Evolutionary conservation across 2,888 invertebrate species (phyloP).

Genomic region (Dasysyrphus albostriatus): DNA sequence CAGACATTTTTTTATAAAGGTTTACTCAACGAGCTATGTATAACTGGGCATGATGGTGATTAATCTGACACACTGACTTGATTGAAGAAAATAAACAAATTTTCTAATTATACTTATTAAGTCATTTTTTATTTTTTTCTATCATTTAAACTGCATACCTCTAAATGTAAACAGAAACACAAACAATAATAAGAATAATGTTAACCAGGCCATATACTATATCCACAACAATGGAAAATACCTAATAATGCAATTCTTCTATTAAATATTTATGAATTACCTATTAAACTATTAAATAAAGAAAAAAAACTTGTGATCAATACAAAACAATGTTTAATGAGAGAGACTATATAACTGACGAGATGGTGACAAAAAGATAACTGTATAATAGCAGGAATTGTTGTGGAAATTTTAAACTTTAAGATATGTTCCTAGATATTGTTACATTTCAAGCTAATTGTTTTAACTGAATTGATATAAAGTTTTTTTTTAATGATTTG

Average conservation of each 20-base stretch:
- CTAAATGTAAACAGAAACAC: neutral
- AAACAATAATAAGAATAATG: conserved; percentile 14
- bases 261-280: conserved; percentile 24
- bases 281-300: conserved; percentile 49
- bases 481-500: neutral
- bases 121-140: conserved; percentile 60
- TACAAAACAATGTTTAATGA: neutral
- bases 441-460: conserved; percentile 4
- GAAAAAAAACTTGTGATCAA: neutral
- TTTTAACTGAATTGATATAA: neutral
- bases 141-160: conserved; percentile 9
- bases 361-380: conserved; percentile 27
- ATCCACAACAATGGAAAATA: conserved; percentile 38
- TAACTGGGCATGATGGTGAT: neutral
- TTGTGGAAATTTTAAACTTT: neutral
- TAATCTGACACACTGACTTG: conserved; percentile 21
- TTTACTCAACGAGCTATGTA: too few species aligned
- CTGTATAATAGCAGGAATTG: neutral
- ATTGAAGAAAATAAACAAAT: conserved; percentile 43
- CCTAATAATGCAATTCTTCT: conserved; percentile 29
- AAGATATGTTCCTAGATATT: neutral
- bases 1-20: neutral
- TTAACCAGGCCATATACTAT: conserved; percentile 11
- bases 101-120: conserved; percentile 68
- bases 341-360: neutral